Evolutionary conservation across 1,140 invertebrate genomes (phyloP).

Genomic region (Drosophila azteca): DNA sequence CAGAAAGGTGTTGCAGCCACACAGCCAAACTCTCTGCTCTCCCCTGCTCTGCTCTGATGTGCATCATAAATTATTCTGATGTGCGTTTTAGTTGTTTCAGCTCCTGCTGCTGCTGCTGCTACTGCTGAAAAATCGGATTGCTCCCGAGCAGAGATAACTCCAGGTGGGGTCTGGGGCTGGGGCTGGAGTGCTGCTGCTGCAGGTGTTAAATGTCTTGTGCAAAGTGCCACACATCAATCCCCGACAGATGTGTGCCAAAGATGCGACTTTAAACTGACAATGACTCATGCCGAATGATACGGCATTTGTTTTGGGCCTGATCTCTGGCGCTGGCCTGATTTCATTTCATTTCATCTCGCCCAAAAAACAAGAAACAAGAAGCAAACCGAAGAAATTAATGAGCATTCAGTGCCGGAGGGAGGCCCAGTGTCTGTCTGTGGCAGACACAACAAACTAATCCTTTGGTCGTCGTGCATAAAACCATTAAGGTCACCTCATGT

Average conservation of each 20-base stretch:
- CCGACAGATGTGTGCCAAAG: slow-evolving; percentile 45
- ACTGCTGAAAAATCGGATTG: slow-evolving; percentile 70
- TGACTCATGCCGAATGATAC: slow-evolving; percentile 71
- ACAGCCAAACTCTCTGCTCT: slow-evolving; percentile 32
- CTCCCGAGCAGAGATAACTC: slow-evolving; percentile 34
- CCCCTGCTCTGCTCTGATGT: slow-evolving; percentile 44
- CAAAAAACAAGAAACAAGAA: slow-evolving; percentile 3
- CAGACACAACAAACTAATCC: slow-evolving; percentile 69
- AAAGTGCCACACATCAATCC: slow-evolving; percentile 69
- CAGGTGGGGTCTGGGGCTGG: slow-evolving; percentile 24
- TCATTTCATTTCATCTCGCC: slow-evolving; percentile 25
- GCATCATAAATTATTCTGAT: slow-evolving; percentile 81
- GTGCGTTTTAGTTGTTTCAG: slow-evolving; percentile 59
- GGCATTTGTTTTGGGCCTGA: slow-evolving; percentile 52
- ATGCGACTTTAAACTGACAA: slow-evolving; percentile 74
- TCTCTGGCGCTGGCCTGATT: slow-evolving; percentile 54
- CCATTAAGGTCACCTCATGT: slow-evolving; percentile 75
- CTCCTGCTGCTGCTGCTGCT: slow-evolving; percentile 20
- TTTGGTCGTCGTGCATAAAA: slow-evolving; percentile 56
- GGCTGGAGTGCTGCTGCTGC: slow-evolving; percentile 12
- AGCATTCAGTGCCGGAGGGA: slow-evolving; percentile 51
- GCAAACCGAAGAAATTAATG: slow-evolving; percentile 62
- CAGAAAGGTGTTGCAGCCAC: slow-evolving; percentile 41
- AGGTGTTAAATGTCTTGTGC: slow-evolving; percentile 78
- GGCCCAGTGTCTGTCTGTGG: slow-evolving; percentile 48